Base-by-base conservation (phyloP, 2,797 vertebrate genomes). In the Galaxias olidus region DNA sequence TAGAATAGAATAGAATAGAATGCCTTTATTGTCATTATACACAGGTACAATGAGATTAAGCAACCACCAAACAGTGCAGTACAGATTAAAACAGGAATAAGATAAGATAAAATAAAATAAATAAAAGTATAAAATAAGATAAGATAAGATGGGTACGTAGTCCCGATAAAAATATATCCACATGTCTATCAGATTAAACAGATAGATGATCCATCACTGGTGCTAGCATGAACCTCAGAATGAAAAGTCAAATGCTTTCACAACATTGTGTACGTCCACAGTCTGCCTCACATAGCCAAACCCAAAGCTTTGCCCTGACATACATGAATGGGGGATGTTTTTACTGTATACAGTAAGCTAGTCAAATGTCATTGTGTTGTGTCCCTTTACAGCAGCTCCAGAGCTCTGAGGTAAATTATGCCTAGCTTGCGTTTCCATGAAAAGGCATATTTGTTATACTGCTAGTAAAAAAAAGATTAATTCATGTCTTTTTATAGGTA, bases 221-320 rank as follows among this genome's bases (percentile, higher is more conserved):
- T 4, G 45, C 42, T 18, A 14, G 12, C 4, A 13, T 41, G 63
- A 56, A 80, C 69, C 60, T 72, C 47, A 44, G 46, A 55, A 66
- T 51, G 67, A 11, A 58, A 48, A 46, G 50, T 44, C 49, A 30
- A 17, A 45, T 58, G 58, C 1, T 40, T 41, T 47, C 58, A 44
- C 44, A 14, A 60, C 11, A 9, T 47, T 54, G 2, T 61, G 50
- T 42, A 66, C 59, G 53, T 73, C 41, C 40, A 73, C 63, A 17
- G 20, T 12, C n/a, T 8, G 13, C 40, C 7, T 45, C 4, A 14
- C 1, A 0, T n/a, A n/a, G 66, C 40, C 52, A 45, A 71, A 56
- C 53, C 68, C 68, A 81, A 81, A 50, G 44, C 69, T 75, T 64
- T 70, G 72, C 57, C 42, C 19, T 40, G 40, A 46, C 4, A 60